Evolutionary conservation across 2,797 vertebrate species (phyloP).

Genomic region (Spondyliosoma cantharus): DNA sequence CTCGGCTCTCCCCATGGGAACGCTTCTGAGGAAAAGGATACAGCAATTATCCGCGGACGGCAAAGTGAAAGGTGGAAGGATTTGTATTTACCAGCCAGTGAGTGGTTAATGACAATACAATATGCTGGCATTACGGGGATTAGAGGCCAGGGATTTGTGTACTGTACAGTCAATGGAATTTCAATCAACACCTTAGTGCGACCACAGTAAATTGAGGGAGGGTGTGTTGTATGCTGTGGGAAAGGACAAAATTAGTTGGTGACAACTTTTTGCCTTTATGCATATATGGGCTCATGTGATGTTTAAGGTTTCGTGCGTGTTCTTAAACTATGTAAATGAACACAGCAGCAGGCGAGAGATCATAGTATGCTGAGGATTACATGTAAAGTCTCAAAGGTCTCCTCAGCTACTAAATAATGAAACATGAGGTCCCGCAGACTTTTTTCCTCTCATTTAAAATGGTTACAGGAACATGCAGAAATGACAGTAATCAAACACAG

Average conservation of each 20-base stretch:
- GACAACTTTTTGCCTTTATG: conserved; percentile 14
- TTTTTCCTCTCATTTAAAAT: background rate
- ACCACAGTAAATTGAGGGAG: conserved; percentile 50
- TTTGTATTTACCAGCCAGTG: conserved; percentile 74
- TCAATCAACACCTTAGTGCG: conserved; percentile 63
- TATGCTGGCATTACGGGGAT: conserved; percentile 76
- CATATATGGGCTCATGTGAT: background rate
- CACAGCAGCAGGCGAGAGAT: conserved; percentile 2
- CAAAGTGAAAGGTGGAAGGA: conserved; percentile 76
- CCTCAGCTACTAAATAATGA: conserved; percentile 12
- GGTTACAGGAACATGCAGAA: background rate
- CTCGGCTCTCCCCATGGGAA: conserved; percentile 62
- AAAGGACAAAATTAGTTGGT: conserved; percentile 35
- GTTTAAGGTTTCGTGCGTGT: conserved; percentile 8
- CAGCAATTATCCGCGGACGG: conserved; percentile 76
- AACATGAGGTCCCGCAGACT: conserved; percentile 1
- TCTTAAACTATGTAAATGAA: conserved; percentile 1
- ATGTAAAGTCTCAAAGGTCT: conserved; percentile 14
- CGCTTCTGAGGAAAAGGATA: conserved; percentile 68
- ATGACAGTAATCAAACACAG: conserved; percentile 49
- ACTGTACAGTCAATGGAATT: conserved; percentile 62
- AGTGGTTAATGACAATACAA: conserved; percentile 79
- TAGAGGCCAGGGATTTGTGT: conserved; percentile 69
- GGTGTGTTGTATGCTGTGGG: conserved; percentile 18
- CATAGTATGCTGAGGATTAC: conserved; percentile 20